phyloP scores from a whole-genome alignment of 2,888 invertebrate species.

The Junonia oenone region DNA sequence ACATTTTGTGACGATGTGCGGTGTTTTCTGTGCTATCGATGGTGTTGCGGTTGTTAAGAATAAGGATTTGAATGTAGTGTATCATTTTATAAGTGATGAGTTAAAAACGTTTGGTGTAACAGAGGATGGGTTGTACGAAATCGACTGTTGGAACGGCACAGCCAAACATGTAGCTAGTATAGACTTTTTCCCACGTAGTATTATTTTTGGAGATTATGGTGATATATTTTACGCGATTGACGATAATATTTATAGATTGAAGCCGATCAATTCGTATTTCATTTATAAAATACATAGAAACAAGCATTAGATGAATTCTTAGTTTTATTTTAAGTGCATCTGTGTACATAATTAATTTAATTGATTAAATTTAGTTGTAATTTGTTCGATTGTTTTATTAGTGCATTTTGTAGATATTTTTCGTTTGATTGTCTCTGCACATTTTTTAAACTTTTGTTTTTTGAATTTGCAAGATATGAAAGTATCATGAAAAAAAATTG shows the following conservation, averaged over 20 bases:
- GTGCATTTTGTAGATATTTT: no score
- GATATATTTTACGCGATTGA: constrained; percentile 60
- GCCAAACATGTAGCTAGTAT: constrained; percentile 49
- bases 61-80: constrained; percentile 47
- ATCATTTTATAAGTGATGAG: constrained; percentile 53
- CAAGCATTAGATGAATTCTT: constrained; percentile 8
- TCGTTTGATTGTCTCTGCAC: no score
- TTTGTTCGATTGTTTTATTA: no score
- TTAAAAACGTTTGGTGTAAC: constrained; percentile 51
- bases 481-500: no score
- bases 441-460: no score
- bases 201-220: constrained; percentile 64
- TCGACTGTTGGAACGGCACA: constrained; percentile 59
- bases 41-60: constrained; percentile 55
- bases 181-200: constrained; percentile 52
- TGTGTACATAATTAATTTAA: neutral
- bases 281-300: constrained; percentile 52
- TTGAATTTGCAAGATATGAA: no score
- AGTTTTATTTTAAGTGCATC: neutral
- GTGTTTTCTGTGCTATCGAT: constrained; percentile 52
- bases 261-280: constrained; percentile 55
- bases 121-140: constrained; percentile 50
- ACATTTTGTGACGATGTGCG: constrained; percentile 62
- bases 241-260: constrained; percentile 54
- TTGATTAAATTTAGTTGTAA: neutral